phyloP scores from a whole-genome alignment of 2,797 vertebrate species.

The Steatocranus sp. region DNA sequence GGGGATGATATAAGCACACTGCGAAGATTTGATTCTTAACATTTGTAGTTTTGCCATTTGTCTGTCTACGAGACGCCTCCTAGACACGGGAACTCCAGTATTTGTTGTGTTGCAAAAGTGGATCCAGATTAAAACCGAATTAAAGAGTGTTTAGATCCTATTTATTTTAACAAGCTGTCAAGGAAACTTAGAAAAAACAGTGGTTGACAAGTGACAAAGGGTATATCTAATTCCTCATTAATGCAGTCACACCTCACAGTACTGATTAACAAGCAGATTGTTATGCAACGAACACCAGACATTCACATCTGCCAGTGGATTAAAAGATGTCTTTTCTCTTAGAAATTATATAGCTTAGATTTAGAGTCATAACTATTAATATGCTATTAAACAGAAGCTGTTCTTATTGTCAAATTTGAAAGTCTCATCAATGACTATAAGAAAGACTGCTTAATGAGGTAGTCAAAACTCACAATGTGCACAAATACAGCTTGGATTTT shows the following conservation, averaged over 20 bases:
- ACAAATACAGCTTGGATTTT: not conserved
- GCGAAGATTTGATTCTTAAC: conserved; percentile 33
- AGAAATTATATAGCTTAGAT: not conserved
- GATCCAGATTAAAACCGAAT: not conserved
- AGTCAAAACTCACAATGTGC: not conserved
- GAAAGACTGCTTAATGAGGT: not conserved
- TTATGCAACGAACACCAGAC: not conserved
- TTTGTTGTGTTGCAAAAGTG: not conserved
- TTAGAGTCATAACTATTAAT: not conserved
- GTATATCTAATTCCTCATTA: not conserved
- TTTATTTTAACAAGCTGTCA: not conserved
- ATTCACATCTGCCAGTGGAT: not conserved
- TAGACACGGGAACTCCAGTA: not conserved
- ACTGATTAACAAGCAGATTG: not conserved
- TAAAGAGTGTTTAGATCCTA: not conserved
- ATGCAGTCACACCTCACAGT: not conserved
- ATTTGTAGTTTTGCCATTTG: conserved; percentile 11
- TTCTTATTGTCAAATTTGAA: not conserved
- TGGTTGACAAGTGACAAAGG: not conserved
- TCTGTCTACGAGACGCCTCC: not conserved
- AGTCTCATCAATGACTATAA: not conserved
- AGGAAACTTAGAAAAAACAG: not conserved
- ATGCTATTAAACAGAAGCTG: not conserved
- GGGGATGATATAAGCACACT: conserved; percentile 44
- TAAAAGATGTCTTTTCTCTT: not conserved